phyloP scores from a whole-genome alignment of 2,888 invertebrate genomes.

The Panorpa germanica region DNA sequence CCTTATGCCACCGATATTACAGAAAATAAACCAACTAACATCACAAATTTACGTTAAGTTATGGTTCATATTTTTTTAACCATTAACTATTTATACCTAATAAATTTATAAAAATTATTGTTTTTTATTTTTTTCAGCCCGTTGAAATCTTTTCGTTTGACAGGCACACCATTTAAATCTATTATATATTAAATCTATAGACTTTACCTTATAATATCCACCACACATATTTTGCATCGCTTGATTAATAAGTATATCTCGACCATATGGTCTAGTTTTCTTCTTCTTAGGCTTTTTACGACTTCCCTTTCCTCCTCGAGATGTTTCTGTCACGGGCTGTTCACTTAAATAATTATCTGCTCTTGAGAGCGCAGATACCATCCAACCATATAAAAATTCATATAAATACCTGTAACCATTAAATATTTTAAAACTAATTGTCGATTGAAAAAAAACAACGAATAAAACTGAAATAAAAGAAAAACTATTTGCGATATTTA shows the following conservation, averaged over 20 bases:
- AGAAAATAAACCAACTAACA: slow-evolving; percentile 3
- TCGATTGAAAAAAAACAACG: not conserved
- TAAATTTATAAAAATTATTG: not conserved
- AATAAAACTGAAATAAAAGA: not conserved
- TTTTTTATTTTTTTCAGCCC: slow-evolving; percentile 2
- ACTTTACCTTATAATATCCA: slow-evolving; percentile 71
- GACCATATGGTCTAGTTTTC: slow-evolving; percentile 55
- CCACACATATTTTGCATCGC: slow-evolving; percentile 88
- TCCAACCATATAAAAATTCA: slow-evolving; percentile 87
- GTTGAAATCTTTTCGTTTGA: no score
- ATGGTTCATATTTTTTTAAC: not conserved
- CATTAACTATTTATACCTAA: not conserved
- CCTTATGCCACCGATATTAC: no score
- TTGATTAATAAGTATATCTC: slow-evolving; percentile 77
- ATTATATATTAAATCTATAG: no score
- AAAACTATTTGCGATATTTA: no score
- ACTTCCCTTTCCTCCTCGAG: slow-evolving; percentile 24
- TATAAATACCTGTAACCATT: slow-evolving; percentile 55
- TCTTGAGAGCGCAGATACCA: slow-evolving; percentile 74
- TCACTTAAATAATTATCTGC: slow-evolving; percentile 72
- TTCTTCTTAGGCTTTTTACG: slow-evolving; percentile 37
- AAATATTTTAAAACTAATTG: slow-evolving; percentile 3
- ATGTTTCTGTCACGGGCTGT: no score
- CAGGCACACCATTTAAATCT: no score
- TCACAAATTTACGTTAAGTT: not conserved